These are phyloP conservation scores for Dicyrtomina minuta DNA, from an alignment of 2,888 invertebrate species.

Conservation along the genomic window DNA sequence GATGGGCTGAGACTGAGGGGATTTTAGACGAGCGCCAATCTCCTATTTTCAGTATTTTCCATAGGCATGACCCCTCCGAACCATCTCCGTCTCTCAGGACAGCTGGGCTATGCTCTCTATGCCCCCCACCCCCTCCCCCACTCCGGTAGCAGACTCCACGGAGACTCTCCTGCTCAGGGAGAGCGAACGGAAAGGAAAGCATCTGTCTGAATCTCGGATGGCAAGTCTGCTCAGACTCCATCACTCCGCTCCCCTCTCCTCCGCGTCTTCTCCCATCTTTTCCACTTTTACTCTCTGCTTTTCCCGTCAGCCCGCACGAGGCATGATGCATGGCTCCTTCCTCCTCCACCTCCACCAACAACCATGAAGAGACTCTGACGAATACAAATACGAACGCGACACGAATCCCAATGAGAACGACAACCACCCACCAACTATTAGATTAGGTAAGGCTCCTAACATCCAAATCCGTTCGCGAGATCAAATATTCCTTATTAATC, in stretches of 20 bases:
- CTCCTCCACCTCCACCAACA: neutral
- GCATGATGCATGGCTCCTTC: no score
- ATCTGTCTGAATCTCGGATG: neutral
- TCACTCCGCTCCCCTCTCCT: neutral
- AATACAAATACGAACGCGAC: neutral
- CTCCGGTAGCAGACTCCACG: no score
- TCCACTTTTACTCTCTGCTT: neutral
- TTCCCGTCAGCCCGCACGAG: neutral
- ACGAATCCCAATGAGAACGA: no score
- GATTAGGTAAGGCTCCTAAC: no score
- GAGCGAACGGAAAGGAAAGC: neutral
- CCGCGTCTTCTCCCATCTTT: no score
- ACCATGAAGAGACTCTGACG: no score
- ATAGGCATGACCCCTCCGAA: neutral
- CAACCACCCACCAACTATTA: no score
- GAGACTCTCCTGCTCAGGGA: no score
- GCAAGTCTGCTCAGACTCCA: constrained; percentile 8
- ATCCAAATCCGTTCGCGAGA: no score
- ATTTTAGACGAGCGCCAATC: neutral
- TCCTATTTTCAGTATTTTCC: neutral
- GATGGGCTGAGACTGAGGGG: neutral
- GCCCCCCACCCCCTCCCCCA: neutral
- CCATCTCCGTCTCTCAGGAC: neutral
- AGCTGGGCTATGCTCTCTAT: neutral
- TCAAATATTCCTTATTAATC: no score